Conservation (phyloP, 2,888 invertebrate species). For the Melanostoma scalare region DNA sequence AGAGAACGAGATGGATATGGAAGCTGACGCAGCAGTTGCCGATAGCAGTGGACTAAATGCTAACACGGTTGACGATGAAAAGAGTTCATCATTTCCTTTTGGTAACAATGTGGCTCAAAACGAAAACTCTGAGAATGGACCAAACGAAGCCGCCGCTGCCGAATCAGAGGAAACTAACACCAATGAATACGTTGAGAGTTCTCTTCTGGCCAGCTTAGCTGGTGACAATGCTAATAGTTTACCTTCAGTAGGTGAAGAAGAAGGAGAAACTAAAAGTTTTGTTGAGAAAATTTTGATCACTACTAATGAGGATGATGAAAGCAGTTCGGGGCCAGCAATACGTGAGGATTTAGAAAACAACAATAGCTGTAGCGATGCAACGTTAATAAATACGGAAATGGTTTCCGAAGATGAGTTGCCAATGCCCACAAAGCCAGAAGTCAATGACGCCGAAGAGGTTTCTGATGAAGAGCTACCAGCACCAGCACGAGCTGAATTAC, state of each 20-base stretch:
- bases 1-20: conserved; percentile 76
- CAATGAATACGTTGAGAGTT: conserved; percentile 79
- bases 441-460: conserved; percentile 92
- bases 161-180: conserved; percentile 76
- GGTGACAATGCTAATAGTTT: conserved; percentile 82
- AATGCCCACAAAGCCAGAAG: conserved; percentile 87
- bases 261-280: conserved; percentile 78
- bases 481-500: conserved; percentile 87
- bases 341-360: conserved; percentile 78
- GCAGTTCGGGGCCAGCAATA: conserved; percentile 79
- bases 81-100: conserved; percentile 82
- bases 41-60: conserved; percentile 66
- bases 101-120: conserved; percentile 78
- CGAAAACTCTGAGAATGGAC: conserved; percentile 80
- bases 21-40: conserved; percentile 73
- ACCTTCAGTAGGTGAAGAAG: conserved; percentile 80
- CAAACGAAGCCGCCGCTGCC: conserved; percentile 70
- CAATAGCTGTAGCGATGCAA: conserved; percentile 79
- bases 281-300: conserved; percentile 75
- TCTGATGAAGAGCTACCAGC: conserved; percentile 90
- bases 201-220: conserved; percentile 80
- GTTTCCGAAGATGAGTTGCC: conserved; percentile 93
- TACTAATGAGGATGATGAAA: conserved; percentile 78
- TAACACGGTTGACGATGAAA: conserved; percentile 77
- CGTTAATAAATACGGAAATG: conserved; percentile 91